Conservation (phyloP, 2,113 vertebrate species). For the Mandrillus leucophaeus region DNA sequence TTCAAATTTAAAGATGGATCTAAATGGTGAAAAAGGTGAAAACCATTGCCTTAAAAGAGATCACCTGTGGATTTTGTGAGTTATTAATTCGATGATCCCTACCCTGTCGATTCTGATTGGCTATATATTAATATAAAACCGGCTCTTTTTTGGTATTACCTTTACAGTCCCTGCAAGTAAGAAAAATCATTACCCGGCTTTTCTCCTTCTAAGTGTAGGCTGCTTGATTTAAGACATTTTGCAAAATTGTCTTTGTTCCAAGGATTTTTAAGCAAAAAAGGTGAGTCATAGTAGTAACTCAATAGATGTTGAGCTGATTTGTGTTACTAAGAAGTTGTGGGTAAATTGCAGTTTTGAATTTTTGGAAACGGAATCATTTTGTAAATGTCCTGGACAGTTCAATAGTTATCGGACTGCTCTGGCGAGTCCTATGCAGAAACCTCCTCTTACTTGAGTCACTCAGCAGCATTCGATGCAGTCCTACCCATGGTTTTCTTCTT, state of each 20-base stretch:
- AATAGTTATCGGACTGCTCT: not conserved
- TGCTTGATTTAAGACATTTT: slow-evolving; percentile 36
- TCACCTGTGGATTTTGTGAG: not conserved
- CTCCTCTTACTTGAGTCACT: not conserved
- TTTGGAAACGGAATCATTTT: not conserved
- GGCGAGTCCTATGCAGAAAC: not conserved
- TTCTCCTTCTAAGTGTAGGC: not conserved
- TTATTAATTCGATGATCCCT: not conserved
- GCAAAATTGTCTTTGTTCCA: slow-evolving; percentile 22
- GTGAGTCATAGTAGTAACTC: slow-evolving; percentile 19
- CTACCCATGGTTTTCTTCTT: not conserved
- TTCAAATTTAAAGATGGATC: not conserved
- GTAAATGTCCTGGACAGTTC: not conserved
- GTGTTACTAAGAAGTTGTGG: not conserved
- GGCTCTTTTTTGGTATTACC: not conserved
- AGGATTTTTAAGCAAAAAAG: slow-evolving; percentile 49
- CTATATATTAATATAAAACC: not conserved
- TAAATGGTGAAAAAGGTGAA: not conserved
- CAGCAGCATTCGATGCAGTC: not conserved
- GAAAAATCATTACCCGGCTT: not conserved
- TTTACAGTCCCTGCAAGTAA: not conserved
- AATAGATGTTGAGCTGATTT: not conserved
- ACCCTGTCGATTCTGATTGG: not conserved
- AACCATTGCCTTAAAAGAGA: not conserved
- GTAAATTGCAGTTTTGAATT: slow-evolving; percentile 29